Evolutionary conservation across 2,888 invertebrate genomes (phyloP), one percentile per base, ranked within the genome.

Genomic region (Podabrus alpinus): DNA sequence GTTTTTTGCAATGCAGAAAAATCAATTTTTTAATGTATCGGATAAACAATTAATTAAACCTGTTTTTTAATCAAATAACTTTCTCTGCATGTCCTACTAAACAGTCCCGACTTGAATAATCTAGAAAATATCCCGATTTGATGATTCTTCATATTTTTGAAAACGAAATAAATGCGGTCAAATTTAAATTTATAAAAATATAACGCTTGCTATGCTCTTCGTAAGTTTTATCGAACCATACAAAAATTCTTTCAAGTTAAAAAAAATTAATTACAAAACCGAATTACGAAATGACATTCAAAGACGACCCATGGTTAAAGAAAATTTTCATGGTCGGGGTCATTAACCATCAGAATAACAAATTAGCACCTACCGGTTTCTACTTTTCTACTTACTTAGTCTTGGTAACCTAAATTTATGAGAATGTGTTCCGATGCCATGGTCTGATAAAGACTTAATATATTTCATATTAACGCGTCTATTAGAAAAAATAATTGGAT

Each of bases 61-160:
- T 5, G 45, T 45, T 13, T 21, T 21, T 21, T 5, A 21, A 7
- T 45, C n/a, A 15, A 59, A 21, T 59, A 59, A 68, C 68, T 68
- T 68, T 68, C 68, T 68, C 68, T 19, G 16, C 21, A 21, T 59
- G 59, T 59, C 68, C 68, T 15, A 68, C 59, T 68, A 19, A 68
- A 21, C 11, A 19, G 1, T 16, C 59, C 21, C 21, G 5, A 21
- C 9, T 29, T 15, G 19, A 68, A 17, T 13, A 29, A n/a, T n/a
- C 9, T 45, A 45, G 45, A n/a, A 45, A 45, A n/a, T n/a, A 45
- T 7, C 45, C 45, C n/a, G 13, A 45, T 45, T 45, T 45, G 0
- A 1, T n/a, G 7, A 45, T 3, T 3, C n/a, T 4, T 3, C 13
- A 1, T 5, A n/a, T 45, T n/a, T n/a, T 45, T 45, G 9, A n/a